Conservation (phyloP, 37 sponge, comb jelly and placozoan genomes). For the Ephydatia muelleri region DNA sequence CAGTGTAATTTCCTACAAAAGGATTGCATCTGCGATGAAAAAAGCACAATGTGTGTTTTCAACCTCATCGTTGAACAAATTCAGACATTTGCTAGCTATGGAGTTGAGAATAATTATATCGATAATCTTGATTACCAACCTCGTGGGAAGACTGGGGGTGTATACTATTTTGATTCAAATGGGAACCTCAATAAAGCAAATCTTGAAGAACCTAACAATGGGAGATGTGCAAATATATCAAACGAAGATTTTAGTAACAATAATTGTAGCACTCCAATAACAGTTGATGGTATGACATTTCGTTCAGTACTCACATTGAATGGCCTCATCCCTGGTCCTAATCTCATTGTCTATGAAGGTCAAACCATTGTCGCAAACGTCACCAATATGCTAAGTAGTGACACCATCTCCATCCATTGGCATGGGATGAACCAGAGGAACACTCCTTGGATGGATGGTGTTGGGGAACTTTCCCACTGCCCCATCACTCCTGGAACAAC, state of each 20-base stretch:
- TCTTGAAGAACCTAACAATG: background rate
- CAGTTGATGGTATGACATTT: slow-evolving; percentile 45
- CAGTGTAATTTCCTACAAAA: too few species aligned
- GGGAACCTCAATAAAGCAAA: background rate
- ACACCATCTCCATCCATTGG: slow-evolving; percentile 80
- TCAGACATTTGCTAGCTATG: slow-evolving; percentile 55
- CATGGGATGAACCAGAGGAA: slow-evolving; percentile 80
- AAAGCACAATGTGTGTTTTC: slow-evolving; percentile 18
- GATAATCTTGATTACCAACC: background rate
- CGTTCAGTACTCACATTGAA: slow-evolving; percentile 63
- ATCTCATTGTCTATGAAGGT: slow-evolving; percentile 46
- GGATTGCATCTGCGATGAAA: too few species aligned
- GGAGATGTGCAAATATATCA: slow-evolving; percentile 8
- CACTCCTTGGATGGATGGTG: slow-evolving; percentile 85
- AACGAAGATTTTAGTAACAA: background rate
- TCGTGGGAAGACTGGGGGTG: slow-evolving; percentile 13
- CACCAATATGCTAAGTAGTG: slow-evolving; percentile 55
- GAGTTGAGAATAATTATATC: background rate
- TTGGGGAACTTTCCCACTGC: slow-evolving; percentile 63
- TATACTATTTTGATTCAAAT: slow-evolving; percentile 9
- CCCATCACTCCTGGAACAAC: slow-evolving; percentile 49
- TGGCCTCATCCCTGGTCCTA: slow-evolving; percentile 62
- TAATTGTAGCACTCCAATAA: slow-evolving; percentile 43
- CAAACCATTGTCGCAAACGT: slow-evolving; percentile 49
- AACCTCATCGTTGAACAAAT: slow-evolving; percentile 51